These are phyloP conservation scores for Cyclura pinguis DNA, from an alignment of 2,797 vertebrate genomes.

Conservation along the genomic window DNA sequence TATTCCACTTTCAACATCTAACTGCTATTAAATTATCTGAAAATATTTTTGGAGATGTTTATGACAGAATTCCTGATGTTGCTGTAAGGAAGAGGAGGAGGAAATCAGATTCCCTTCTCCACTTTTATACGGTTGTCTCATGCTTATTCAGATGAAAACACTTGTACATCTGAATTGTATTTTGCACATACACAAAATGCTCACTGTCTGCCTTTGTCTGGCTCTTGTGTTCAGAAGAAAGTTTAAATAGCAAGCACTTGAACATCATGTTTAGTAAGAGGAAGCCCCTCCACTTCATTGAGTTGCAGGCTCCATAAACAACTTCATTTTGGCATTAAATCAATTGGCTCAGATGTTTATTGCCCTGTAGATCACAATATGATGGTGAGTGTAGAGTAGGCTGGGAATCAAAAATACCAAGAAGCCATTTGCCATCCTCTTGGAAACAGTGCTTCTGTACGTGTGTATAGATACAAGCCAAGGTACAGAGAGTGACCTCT, in stretches of 20 bases:
- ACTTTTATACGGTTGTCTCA: background rate
- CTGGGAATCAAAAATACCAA: slow-evolving; percentile 70
- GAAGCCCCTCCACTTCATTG: slow-evolving; percentile 45
- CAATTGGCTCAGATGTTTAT: slow-evolving; percentile 75
- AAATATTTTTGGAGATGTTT: no score
- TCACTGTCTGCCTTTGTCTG: slow-evolving; percentile 48
- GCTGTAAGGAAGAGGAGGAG: background rate
- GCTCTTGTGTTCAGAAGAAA: slow-evolving; percentile 40
- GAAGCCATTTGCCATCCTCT: slow-evolving; percentile 66
- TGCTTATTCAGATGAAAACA: background rate
- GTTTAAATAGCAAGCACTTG: slow-evolving; percentile 52
- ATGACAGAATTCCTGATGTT: no score
- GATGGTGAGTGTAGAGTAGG: slow-evolving; percentile 68
- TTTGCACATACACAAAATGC: background rate
- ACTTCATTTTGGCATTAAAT: slow-evolving; percentile 73
- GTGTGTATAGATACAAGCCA: slow-evolving; percentile 19
- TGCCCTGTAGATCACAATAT: slow-evolving; percentile 73
- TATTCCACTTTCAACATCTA: no score
- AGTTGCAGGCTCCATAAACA: slow-evolving; percentile 28
- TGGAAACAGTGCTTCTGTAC: slow-evolving; percentile 61
- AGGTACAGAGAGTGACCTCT: slow-evolving; percentile 42
- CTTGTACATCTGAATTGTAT: background rate
- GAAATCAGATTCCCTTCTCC: background rate
- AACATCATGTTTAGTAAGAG: slow-evolving; percentile 43
- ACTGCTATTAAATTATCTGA: no score